Base-by-base conservation (phyloP, 2,113 vertebrate genomes). In the Gobius niger region DNA sequence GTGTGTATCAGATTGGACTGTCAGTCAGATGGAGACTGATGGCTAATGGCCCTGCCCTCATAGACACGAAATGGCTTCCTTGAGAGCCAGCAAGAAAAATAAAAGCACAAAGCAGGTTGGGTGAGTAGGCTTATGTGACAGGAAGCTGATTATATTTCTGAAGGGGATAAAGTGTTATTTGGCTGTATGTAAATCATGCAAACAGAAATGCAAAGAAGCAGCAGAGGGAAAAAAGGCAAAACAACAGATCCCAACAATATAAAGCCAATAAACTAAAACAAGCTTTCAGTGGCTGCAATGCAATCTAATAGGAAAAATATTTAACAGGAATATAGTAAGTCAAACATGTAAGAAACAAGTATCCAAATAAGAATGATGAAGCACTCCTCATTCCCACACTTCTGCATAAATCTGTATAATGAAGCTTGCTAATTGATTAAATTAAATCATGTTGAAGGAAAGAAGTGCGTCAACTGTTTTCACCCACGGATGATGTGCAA, bases 351-450 rank as follows among this genome's bases (percentile, higher is more conserved):
- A 41, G 13, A 60, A 41, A 60, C 13, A 15, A 5, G 7, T 5
- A 14, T 50, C 10, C 2, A 40, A 15, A 59, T 7, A 8, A 42
- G 1, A 41, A 59, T 47, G 52, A 19, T n/a, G 6, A 72, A 65
- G 57, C 24, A 34, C 44, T 13, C 44, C 24, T 11, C 10, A 42
- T 47, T 44, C 66, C 52, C 65, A 71, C 49, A 54, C 60, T 76
- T 44, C 54, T 61, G 54, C 47, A 40, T 57, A 78, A 71, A 80
- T 77, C 76, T 67, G 52, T 68, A 69, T 86, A 82, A 90, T 88
- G 83, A 87, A 73, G 78, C n/a, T 1, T 12, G 65, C 53, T 89
- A 88, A 91, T 91, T 89, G 86, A 91, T 90, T 85, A 73, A 89
- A 91, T 88, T 76, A 74, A 87, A 90, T 72, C 60, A 70, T 66